Evolutionary conservation across 1,140 invertebrate genomes (phyloP).

Genomic region (Aphidius ervi): DNA sequence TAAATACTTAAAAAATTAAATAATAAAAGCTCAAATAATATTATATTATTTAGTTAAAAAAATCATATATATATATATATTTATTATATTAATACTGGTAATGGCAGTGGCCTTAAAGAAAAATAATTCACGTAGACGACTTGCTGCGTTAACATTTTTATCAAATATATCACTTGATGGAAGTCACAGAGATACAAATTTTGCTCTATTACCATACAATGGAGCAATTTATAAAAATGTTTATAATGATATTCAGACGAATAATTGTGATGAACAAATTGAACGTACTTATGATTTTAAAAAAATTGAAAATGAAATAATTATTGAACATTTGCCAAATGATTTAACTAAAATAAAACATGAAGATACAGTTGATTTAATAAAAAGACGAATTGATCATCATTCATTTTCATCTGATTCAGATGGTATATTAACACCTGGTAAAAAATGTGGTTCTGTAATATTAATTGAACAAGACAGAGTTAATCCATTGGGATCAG

Average conservation of each 20-base stretch:
- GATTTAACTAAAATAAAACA: slow-evolving; percentile 21
- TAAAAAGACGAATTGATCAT: slow-evolving; percentile 46
- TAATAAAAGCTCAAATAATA: slow-evolving; percentile 6
- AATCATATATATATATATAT: not conserved
- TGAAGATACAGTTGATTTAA: slow-evolving; percentile 19
- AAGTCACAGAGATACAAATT: slow-evolving; percentile 78
- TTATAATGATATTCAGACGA: slow-evolving; percentile 29
- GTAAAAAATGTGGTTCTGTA: slow-evolving; percentile 36
- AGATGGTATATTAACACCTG: slow-evolving; percentile 58
- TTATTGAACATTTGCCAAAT: slow-evolving; percentile 26
- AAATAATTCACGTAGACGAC: slow-evolving; percentile 64
- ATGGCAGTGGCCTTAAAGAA: slow-evolving; percentile 58
- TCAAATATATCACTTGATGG: slow-evolving; percentile 93
- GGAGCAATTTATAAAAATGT: slow-evolving; percentile 41
- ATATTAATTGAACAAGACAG: slow-evolving; percentile 41
- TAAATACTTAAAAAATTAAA: not conserved
- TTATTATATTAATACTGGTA: slow-evolving; percentile 25
- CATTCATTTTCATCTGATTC: slow-evolving; percentile 64
- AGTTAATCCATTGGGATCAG: slow-evolving; percentile 40
- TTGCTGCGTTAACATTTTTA: slow-evolving; percentile 86
- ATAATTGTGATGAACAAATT: slow-evolving; percentile 13
- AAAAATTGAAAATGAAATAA: slow-evolving; percentile 26
- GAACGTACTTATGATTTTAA: slow-evolving; percentile 3
- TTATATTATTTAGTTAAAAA: slow-evolving; percentile 3
- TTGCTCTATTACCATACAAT: slow-evolving; percentile 57